Evolutionary conservation across 2,888 invertebrate species (phyloP).

Genomic region (Melanchra persicariae): DNA sequence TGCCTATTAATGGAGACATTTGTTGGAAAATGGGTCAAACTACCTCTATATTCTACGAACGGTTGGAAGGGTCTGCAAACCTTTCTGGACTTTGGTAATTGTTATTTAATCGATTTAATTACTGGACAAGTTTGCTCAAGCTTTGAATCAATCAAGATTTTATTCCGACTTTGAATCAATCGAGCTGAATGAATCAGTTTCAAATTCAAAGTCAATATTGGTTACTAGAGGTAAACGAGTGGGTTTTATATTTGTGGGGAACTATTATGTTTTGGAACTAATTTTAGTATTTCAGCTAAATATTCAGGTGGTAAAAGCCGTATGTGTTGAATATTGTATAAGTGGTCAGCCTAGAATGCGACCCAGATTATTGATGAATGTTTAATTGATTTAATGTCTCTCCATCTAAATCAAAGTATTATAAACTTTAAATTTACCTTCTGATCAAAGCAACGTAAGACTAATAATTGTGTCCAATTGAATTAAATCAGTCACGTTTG

Average conservation of each 20-base stretch:
- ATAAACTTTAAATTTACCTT: neutral
- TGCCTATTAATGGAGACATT: neutral
- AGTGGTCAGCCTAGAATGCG: neutral
- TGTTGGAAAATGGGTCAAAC: constrained; percentile 24
- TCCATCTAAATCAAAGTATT: neutral
- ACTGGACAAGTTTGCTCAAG: neutral
- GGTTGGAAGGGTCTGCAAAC: neutral
- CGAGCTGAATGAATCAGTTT: neutral
- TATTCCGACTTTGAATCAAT: neutral
- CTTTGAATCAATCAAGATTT: neutral
- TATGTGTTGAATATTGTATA: constrained; percentile 5
- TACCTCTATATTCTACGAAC: neutral
- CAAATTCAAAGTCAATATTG: neutral
- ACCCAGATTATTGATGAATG: constrained; percentile 5
- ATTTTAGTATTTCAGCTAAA: constrained; percentile 7
- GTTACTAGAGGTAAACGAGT: no score
- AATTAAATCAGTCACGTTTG: neutral
- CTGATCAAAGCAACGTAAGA: neutral
- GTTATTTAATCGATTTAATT: constrained; percentile 3
- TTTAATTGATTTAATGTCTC: constrained; percentile 3
- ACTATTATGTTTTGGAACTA: neutral
- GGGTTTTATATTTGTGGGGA: neutral
- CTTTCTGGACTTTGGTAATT: neutral
- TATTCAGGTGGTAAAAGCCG: neutral
- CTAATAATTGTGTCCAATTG: neutral